Evolutionary conservation across 2,888 invertebrate genomes (phyloP), one percentile per base, ranked within the genome.

Genomic region (Drosophila peninsularis): DNA sequence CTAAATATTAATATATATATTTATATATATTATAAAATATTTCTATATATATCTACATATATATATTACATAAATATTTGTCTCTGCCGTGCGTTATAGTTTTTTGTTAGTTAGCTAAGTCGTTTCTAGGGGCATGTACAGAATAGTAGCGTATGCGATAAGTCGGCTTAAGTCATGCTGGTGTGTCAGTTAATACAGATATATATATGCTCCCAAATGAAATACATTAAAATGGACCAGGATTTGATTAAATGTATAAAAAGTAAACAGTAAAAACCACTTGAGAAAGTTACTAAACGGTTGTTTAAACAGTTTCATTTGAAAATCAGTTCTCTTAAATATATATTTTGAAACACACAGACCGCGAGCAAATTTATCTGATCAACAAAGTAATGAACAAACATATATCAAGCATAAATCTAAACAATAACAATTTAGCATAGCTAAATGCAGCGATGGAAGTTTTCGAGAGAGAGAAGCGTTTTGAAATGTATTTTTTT

Each of bases 211-310:
- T 17, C 45, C 24, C 39, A 64, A n/a, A 27, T 32, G 44, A 55
- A 30, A 52, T 49, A 11, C 24, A 56, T 57, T 21, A 62, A 63
- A 82, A 62, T 52, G 84, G 84, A 85, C 88, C 84, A 85, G 84
- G 88, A 88, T 88, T 88, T 85, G 84, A 88, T 80, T 65, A 80
- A 69, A 75, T 80, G 72, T 83, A 87, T 63, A 83, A 77, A 77
- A 52, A 17, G 11, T n/a, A 41, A 19, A 14, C 6, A 24, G 27
- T 10, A 45, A 27, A 32, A 19, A 13, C 63, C 67, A 74, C 62
- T 62, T 57, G 50, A 66, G 50, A 71, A 80, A 83, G 88, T 84
- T 84, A 84, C 84, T 88, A 88, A 85, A 72, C 71, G 88, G 84
- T 84, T 84, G 88, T 84, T 88, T 68, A 71, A 58, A 47, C 72